Evolutionary conservation across 2,888 invertebrate genomes (phyloP).

Genomic region (Strigamia crassipes): DNA sequence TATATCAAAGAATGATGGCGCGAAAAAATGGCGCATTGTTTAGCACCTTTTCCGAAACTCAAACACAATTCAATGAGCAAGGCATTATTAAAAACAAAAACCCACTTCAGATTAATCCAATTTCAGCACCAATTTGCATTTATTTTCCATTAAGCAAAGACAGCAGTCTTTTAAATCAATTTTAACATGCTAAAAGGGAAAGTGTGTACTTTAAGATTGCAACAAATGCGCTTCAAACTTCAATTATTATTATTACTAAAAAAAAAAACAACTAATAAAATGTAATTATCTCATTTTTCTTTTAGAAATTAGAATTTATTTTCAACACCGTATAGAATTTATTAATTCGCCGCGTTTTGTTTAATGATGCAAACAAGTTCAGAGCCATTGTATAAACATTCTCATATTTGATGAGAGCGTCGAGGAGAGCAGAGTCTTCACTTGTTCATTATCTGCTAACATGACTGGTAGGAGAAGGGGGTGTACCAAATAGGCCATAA

Average conservation of each 20-base stretch:
- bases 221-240: no score
- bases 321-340: neutral
- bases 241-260: neutral
- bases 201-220: no score
- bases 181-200: neutral
- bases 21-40: neutral
- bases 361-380: neutral
- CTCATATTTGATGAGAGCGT: neutral
- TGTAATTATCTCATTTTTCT: no score
- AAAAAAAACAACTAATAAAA: no score
- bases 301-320: neutral
- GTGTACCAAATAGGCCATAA: constrained; percentile 10
- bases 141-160: neutral
- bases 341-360: neutral
- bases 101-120: neutral
- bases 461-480: neutral
- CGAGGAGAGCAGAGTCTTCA: constrained; percentile 5
- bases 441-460: constrained; percentile 37
- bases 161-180: neutral
- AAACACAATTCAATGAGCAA: neutral
- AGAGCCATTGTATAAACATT: neutral
- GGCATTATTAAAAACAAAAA: neutral
- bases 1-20: neutral
- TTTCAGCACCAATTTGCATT: neutral
- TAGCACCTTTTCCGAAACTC: neutral